phyloP scores from a whole-genome alignment of 2,113 vertebrate species.

The Oncorhynchus gorbuscha region DNA sequence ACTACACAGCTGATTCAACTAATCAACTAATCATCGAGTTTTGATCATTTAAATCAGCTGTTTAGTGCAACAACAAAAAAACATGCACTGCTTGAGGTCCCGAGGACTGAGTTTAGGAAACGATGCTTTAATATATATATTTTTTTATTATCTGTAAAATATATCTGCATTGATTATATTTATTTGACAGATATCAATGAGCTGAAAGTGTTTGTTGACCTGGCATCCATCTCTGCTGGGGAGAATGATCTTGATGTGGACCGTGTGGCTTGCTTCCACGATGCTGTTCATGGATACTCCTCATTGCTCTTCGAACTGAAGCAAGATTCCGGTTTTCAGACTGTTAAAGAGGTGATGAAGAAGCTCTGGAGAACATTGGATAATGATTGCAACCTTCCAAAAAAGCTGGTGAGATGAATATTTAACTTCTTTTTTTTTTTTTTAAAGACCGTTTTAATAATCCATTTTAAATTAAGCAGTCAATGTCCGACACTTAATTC shows the following conservation, averaged over 20 bases:
- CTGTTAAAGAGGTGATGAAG: constrained; percentile 72
- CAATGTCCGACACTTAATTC: background rate
- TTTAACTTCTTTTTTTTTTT: background rate
- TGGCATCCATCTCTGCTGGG: constrained; percentile 96
- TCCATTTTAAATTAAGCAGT: background rate
- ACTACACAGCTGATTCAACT: no score
- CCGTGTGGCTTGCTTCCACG: constrained; percentile 91
- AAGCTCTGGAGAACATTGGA: constrained; percentile 91
- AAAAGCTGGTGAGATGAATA: constrained; percentile 81
- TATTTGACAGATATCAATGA: constrained; percentile 81
- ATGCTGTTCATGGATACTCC: constrained; percentile 87
- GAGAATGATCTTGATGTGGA: constrained; percentile 96
- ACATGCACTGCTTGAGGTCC: no score
- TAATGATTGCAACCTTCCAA: constrained; percentile 83
- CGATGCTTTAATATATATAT: no score
- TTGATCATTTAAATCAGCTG: no score
- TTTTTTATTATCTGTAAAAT: no score
- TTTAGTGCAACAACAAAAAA: no score
- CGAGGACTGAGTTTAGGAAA: no score
- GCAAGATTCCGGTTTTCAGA: constrained; percentile 66
- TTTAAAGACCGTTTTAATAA: background rate
- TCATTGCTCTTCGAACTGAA: constrained; percentile 84
- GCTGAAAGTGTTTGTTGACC: constrained; percentile 93
- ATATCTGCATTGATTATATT: no score
- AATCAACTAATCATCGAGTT: no score